Evolutionary conservation across 2,888 invertebrate genomes (phyloP).

Genomic region (Polymixis lichenea): DNA sequence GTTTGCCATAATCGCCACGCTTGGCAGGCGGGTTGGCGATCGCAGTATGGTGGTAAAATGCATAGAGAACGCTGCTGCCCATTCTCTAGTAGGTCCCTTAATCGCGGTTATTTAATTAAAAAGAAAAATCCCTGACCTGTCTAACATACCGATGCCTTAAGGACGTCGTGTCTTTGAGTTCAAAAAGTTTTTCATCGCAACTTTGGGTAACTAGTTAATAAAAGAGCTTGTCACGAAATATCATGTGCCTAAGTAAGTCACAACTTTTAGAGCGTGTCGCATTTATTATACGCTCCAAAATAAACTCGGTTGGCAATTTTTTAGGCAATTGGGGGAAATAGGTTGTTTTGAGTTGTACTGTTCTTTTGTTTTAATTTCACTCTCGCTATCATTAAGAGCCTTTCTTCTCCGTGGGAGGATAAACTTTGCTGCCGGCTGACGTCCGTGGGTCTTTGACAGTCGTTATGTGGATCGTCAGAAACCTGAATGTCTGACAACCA

Average conservation of each 20-base stretch:
- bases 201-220: constrained; percentile 21
- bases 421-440: too few relatives aligned
- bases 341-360: constrained; percentile 23
- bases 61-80: too few relatives aligned
- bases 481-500: too few relatives aligned
- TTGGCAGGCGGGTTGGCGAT: too few relatives aligned
- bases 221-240: constrained; percentile 59
- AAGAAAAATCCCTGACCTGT: background rate
- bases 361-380: constrained; percentile 29
- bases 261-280: constrained; percentile 60
- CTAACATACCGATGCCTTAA: background rate
- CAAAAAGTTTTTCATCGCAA: constrained; percentile 19
- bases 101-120: background rate
- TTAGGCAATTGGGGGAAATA: constrained; percentile 52
- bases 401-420: too few relatives aligned
- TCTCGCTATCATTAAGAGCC: constrained; percentile 4
- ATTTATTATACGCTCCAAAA: constrained; percentile 62
- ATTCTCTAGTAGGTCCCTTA: too few relatives aligned
- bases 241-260: constrained; percentile 58
- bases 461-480: too few relatives aligned
- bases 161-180: background rate
- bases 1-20: too few relatives aligned
- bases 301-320: constrained; percentile 50
- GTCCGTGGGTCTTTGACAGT: too few relatives aligned
- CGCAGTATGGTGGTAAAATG: too few relatives aligned